Conservation (phyloP, 2,888 invertebrate genomes). For the Cheilosia vernalis region DNA sequence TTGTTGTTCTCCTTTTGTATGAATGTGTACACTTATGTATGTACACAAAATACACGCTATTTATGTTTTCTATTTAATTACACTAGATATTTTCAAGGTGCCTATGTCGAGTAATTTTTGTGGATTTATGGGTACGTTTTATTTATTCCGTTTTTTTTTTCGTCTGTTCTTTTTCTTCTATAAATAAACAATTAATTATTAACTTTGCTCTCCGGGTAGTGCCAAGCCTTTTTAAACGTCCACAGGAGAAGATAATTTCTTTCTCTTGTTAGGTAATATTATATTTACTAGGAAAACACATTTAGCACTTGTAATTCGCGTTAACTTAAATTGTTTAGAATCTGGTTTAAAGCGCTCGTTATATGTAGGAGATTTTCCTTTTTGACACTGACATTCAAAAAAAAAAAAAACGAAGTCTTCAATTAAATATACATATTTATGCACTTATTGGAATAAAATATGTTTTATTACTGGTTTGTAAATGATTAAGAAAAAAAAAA, state of each 20-base stretch:
- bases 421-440: constrained; percentile 5
- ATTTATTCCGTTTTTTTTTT: constrained; percentile 20
- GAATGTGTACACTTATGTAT: constrained; percentile 33
- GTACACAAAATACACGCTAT: constrained; percentile 65
- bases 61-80: constrained; percentile 60
- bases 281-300: constrained; percentile 55
- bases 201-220: constrained; percentile 47
- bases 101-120: constrained; percentile 30
- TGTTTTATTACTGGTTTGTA: constrained; percentile 21
- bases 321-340: constrained; percentile 38
- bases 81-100: constrained; percentile 45
- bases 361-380: not conserved
- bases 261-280: constrained; percentile 66
- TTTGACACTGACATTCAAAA: constrained; percentile 22
- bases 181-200: constrained; percentile 67
- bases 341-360: constrained; percentile 37
- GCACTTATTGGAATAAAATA: constrained; percentile 2
- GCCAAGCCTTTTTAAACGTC: constrained; percentile 35
- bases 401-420: not conserved
- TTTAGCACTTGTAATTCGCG: constrained; percentile 52
- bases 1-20: constrained; percentile 32
- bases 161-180: constrained; percentile 39
- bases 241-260: constrained; percentile 16
- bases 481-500: constrained; percentile 22
- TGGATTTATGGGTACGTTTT: constrained; percentile 43